Percentiles rank a stretch among this genome's conserved stretches.
These are phyloP conservation scores for Echinops telfairi DNA, from an alignment of 2,113 vertebrate species.

Conservation along the genomic window DNA sequence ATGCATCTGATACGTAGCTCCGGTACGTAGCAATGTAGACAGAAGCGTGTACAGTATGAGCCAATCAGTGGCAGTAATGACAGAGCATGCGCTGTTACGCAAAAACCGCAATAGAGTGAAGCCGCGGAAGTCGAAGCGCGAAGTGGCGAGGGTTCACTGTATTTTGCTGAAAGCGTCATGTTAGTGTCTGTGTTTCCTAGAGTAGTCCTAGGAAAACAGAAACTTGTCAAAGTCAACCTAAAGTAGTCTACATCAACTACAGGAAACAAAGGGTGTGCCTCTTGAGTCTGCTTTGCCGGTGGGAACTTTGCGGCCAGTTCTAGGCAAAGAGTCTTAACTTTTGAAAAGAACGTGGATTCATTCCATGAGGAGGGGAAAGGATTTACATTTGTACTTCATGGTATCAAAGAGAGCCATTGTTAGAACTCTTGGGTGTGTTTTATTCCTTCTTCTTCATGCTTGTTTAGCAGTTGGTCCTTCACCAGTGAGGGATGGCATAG, in stretches of 20 bases:
- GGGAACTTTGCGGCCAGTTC: neutral
- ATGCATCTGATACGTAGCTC: too few relatives aligned
- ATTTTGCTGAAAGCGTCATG: constrained; percentile 53
- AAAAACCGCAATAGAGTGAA: too few relatives aligned
- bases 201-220: constrained; percentile 13
- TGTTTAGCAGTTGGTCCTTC: neutral
- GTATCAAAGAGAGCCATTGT: neutral
- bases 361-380: too few relatives aligned
- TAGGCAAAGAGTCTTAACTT: constrained; percentile 3
- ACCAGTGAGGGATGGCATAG: neutral
- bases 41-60: too few relatives aligned
- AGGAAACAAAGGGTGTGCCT: constrained; percentile 28
- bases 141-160: too few relatives aligned
- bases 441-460: neutral
- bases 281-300: constrained; percentile 29
- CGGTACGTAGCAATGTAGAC: too few relatives aligned
- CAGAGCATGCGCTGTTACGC: too few relatives aligned
- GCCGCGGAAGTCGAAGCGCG: too few relatives aligned
- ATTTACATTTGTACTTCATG: constrained; percentile 45
- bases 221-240: neutral
- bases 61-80: too few relatives aligned
- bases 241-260: constrained; percentile 23
- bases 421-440: neutral
- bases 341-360: neutral
- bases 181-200: constrained; percentile 35